Percentiles rank a stretch among this genome's conserved stretches.
Evolutionary conservation across 2,888 invertebrate species (phyloP).

Genomic region (Cantharis rufa): DNA sequence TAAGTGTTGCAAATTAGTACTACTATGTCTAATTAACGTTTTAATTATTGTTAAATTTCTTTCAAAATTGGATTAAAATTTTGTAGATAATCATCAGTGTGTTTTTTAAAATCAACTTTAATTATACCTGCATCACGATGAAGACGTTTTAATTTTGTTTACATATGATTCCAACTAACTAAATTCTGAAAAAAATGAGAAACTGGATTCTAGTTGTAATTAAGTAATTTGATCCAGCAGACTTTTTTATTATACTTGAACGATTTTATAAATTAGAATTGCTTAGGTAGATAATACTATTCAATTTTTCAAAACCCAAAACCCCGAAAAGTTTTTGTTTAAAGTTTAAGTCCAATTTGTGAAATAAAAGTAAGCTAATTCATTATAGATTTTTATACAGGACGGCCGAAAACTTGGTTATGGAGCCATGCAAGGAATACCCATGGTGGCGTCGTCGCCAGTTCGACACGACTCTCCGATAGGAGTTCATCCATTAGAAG

Average conservation of each 20-base stretch:
- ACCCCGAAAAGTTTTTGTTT: background rate
- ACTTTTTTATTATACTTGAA: background rate
- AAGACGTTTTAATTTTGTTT: background rate
- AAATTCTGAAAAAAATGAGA: background rate
- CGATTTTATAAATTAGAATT: background rate
- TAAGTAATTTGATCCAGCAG: background rate
- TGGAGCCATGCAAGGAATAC: slow-evolving; percentile 95
- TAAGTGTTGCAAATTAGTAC: background rate
- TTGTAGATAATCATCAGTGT: background rate
- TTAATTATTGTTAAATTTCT: background rate
- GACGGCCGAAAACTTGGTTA: slow-evolving; percentile 93
- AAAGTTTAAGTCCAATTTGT: background rate
- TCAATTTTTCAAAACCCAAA: background rate
- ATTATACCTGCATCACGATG: background rate
- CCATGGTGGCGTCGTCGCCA: slow-evolving; percentile 95
- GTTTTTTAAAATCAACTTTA: background rate
- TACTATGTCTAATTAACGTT: background rate
- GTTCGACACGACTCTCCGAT: slow-evolving; percentile 87
- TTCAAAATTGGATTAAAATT: background rate
- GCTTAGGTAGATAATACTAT: too few species aligned
- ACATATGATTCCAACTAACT: background rate
- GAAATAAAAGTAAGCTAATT: slow-evolving; percentile 47
- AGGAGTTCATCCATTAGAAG: slow-evolving; percentile 86
- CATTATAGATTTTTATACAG: slow-evolving; percentile 66
- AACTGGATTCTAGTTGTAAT: background rate